phyloP scores from a whole-genome alignment of 2,113 vertebrate species.

The Corythaixoides concolor region DNA sequence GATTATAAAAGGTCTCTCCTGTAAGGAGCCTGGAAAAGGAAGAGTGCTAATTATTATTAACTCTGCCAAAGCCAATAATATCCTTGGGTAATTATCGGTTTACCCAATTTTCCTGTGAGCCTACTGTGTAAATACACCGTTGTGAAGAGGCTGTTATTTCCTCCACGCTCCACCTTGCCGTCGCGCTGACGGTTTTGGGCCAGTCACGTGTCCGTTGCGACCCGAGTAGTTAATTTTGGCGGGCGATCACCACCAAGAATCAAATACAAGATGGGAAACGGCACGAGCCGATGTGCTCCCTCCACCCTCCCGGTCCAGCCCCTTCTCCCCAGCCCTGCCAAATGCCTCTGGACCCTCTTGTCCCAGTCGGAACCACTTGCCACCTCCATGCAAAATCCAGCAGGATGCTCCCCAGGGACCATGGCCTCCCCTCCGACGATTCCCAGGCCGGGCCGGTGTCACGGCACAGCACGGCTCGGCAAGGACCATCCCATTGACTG shows the following conservation, averaged over 20 bases:
- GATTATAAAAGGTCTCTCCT: constrained; percentile 47
- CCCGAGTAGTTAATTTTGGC: neutral
- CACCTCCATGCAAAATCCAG: neutral
- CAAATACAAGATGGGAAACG: neutral
- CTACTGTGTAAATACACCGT: constrained; percentile 57
- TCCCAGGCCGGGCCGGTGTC: fast-evolving
- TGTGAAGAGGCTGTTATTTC: constrained; percentile 45
- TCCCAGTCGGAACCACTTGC: neutral
- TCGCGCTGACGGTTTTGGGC: neutral
- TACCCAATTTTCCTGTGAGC: constrained; percentile 64
- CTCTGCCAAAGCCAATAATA: constrained; percentile 70
- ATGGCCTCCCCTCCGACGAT: fast-evolving
- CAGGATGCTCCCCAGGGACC: neutral
- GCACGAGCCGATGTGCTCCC: neutral
- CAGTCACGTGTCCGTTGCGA: neutral
- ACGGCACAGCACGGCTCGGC: fast-evolving
- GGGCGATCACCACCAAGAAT: neutral
- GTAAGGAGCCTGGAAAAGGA: constrained; percentile 43
- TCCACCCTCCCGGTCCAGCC: neutral
- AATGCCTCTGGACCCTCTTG: neutral
- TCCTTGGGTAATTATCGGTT: constrained; percentile 65
- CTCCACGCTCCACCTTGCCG: neutral
- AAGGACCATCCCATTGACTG: neutral
- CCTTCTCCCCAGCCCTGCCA: neutral
- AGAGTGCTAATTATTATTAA: constrained; percentile 66